These are phyloP conservation scores for Calidris pygmaea DNA, from an alignment of 2,113 vertebrate genomes.

Conservation along the genomic window DNA sequence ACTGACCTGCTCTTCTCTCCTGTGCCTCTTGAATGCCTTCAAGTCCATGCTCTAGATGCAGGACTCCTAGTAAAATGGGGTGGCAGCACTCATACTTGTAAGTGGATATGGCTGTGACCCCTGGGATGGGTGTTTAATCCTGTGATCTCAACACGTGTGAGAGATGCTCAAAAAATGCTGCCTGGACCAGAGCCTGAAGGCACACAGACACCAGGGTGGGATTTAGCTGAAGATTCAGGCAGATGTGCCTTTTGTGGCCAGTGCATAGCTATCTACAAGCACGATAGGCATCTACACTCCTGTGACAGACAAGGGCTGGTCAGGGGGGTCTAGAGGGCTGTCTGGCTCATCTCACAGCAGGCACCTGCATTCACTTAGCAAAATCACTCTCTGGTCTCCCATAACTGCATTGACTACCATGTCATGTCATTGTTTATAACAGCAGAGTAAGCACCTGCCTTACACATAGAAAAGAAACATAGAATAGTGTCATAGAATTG, in stretches of 20 bases:
- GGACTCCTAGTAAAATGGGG: neutral
- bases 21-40: neutral
- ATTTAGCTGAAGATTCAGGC: neutral
- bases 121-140: neutral
- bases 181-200: neutral
- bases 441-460: neutral
- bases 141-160: neutral
- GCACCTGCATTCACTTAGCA: neutral
- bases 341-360: neutral
- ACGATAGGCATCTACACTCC: neutral
- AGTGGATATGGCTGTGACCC: neutral
- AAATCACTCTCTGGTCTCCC: neutral
- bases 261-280: rapidly evolving
- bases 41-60: neutral
- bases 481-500: neutral
- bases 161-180: neutral
- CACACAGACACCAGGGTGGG: neutral
- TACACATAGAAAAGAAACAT: neutral
- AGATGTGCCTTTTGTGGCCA: neutral
- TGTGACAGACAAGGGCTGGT: neutral
- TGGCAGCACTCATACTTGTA: neutral
- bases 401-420: neutral
- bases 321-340: neutral
- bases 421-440: neutral
- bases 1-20: neutral